Conservation (phyloP, 1,140 invertebrate species). For the Drosophila rufa region DNA sequence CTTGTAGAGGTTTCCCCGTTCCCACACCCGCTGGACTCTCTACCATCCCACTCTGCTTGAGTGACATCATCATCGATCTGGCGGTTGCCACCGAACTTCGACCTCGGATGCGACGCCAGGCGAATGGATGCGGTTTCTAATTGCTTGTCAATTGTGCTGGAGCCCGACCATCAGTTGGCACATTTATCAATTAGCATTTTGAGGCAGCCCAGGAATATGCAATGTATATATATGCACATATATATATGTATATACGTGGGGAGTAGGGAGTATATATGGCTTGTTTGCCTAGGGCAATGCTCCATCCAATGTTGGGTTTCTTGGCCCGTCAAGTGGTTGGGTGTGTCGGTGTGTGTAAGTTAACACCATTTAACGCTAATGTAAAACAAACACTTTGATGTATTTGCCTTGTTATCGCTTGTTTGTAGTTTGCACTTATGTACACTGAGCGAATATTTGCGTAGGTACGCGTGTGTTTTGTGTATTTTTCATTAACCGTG, state of each 20-base stretch:
- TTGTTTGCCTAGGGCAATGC: conserved; percentile 58
- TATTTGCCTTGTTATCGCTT: conserved; percentile 73
- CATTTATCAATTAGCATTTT: conserved; percentile 68
- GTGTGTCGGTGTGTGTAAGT: conserved; percentile 49
- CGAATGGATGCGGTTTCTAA: conserved; percentile 61
- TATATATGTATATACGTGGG: not conserved
- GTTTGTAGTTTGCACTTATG: conserved; percentile 43
- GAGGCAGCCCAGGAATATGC: conserved; percentile 9
- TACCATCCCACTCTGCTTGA: too few relatives aligned
- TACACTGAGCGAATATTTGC: conserved; percentile 60
- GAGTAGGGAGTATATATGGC: not conserved
- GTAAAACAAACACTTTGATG: conserved; percentile 80
- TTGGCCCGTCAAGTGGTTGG: conserved; percentile 15
- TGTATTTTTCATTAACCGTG: conserved; percentile 80
- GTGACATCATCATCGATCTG: conserved; percentile 20
- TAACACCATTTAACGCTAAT: conserved; percentile 83
- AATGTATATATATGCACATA: not conserved
- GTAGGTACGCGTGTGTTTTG: conserved; percentile 26
- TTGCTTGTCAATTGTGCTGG: conserved; percentile 67
- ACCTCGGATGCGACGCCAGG: conserved; percentile 2
- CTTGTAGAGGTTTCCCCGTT: not conserved
- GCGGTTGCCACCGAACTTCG: conserved; percentile 22
- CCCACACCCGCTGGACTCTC: not conserved
- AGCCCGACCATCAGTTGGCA: conserved; percentile 30
- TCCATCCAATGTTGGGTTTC: conserved; percentile 35